Percentiles rank a stretch among this genome's conserved stretches.
Evolutionary conservation across 2,797 vertebrate species (phyloP).

Genomic region (Natrix natrix): DNA sequence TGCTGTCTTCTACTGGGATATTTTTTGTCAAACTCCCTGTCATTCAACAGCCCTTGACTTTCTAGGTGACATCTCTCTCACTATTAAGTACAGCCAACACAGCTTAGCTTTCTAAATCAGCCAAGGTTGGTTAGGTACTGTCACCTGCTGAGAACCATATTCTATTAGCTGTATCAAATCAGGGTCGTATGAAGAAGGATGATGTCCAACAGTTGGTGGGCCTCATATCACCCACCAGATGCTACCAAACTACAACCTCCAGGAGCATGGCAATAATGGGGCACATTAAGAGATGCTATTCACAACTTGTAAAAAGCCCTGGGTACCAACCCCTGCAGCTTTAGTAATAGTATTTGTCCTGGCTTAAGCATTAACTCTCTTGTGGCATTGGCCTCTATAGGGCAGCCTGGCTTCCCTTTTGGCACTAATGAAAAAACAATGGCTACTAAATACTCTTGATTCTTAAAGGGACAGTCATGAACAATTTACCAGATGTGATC

Average conservation of each 20-base stretch:
- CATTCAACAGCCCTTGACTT: neutral
- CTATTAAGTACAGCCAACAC: neutral
- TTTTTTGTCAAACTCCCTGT: neutral
- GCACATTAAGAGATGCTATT: neutral
- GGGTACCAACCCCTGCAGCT: neutral
- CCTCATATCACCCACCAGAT: neutral
- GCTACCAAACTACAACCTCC: neutral
- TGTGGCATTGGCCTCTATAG: neutral
- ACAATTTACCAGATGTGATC: neutral
- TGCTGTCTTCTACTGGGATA: neutral
- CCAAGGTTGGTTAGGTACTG: neutral
- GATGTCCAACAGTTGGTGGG: neutral
- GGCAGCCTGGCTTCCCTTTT: neutral
- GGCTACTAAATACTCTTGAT: neutral
- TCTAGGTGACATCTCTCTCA: neutral
- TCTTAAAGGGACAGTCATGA: neutral
- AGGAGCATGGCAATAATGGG: neutral
- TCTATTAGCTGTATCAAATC: neutral
- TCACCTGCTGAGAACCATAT: neutral
- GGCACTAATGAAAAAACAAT: neutral
- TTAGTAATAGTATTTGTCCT: neutral
- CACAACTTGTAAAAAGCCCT: neutral
- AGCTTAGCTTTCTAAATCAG: neutral
- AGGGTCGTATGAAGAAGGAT: neutral
- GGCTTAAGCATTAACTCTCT: neutral